Evolutionary conservation across 2,797 vertebrate species (phyloP), one percentile per base, ranked within the genome.

Genomic region (Cirrhinus molitorella): DNA sequence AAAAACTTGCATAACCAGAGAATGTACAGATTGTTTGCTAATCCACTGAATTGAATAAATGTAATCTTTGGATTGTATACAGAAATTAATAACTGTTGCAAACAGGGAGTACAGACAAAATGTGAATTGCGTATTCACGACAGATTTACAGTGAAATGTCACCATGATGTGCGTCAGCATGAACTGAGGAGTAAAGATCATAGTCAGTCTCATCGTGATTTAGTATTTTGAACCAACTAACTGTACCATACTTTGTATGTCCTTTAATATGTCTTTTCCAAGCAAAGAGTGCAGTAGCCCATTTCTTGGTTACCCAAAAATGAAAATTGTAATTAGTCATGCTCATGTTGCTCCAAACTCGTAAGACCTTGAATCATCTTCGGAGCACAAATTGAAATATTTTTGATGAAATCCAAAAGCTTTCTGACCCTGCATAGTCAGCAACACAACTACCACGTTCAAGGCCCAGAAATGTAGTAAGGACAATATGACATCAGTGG

Each of bases 271-370:
- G 21, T 14, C 0, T 67, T 67, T 13, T 67, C 2, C 19, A 40
- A 19, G 74, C 67, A 17, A 81, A 5, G 65, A 92, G 3, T 47
- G 17, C 14, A 47, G 0, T 25, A 25, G n/a, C 23, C 43, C 3
- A 70, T 5, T 71, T 71, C 8, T 17, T 28, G 14, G 45, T 1
- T 40, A 9, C 8, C 37, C 8, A 40, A 40, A 40, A 40, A 40
- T 40, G 5, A 40, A 40, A 40, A 40, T 40, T 40, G 1, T 40
- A 40, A 2, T 40, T 40, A 40, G 7, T 40, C 37, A 9, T 1
- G 7, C 37, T 40, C 37, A 40, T 9, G 37, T 40, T 7, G 8
- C 9, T 40, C 6, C 37, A 40, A 40, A 40, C 37, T 9, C 1
- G 7, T 9, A 40, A 40, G 37, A 9, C 37, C 7, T 40, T 40